Evolutionary conservation across 2,113 vertebrate genomes (phyloP).

Genomic region (Proterorhinus semilunaris): DNA sequence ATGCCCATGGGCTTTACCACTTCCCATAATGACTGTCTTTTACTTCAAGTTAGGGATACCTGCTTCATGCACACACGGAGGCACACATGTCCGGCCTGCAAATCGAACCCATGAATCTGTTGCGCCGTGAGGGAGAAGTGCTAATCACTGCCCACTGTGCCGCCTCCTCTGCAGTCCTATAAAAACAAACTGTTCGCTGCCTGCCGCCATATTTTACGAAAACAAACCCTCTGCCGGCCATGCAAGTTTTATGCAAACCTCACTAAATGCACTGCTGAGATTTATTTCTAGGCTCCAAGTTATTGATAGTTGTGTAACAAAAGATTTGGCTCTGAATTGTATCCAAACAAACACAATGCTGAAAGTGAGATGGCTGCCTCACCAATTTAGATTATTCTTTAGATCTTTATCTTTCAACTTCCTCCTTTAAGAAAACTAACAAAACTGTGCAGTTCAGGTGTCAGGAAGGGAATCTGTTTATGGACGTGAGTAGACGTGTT

Average conservation of each 20-base stretch:
- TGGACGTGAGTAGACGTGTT: no score
- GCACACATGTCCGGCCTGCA: not conserved
- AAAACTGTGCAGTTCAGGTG: no score
- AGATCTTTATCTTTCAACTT: no score
- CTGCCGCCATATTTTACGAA: slow-evolving; percentile 9
- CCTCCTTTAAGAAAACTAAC: no score
- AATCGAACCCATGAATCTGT: slow-evolving; percentile 2
- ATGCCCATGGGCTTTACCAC: no score
- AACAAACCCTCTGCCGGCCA: not conserved
- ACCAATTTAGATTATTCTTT: no score
- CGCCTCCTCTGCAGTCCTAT: slow-evolving; percentile 6
- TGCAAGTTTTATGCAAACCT: slow-evolving; percentile 8
- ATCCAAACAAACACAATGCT: not conserved
- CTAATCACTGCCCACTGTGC: slow-evolving; percentile 7
- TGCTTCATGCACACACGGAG: not conserved
- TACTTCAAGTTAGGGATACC: not conserved
- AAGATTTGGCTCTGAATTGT: not conserved
- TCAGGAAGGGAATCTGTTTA: no score
- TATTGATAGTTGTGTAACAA: slow-evolving; percentile 6
- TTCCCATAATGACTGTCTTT: not conserved
- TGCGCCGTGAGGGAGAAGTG: slow-evolving; percentile 2
- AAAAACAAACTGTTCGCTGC: slow-evolving; percentile 5
- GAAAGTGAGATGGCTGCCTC: no score
- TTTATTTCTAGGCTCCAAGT: not conserved
- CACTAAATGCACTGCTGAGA: not conserved